Percentiles rank a stretch among this genome's conserved stretches.
Evolutionary conservation across 2,888 invertebrate genomes (phyloP).

Genomic region (Dioctria rufipes): DNA sequence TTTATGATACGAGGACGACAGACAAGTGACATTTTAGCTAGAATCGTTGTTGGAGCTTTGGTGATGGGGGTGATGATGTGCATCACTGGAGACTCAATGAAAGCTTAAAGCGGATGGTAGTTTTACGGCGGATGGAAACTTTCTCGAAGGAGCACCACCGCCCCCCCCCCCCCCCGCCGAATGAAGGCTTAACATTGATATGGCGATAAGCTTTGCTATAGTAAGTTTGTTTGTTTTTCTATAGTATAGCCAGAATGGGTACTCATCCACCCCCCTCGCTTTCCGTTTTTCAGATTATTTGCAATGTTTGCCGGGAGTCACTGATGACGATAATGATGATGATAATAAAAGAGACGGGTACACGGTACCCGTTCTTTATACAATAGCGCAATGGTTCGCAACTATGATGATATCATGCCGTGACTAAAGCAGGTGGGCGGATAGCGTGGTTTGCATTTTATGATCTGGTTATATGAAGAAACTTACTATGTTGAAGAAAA

Average conservation of each 20-base stretch:
- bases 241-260: neutral
- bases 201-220: conserved; percentile 27
- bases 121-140: conserved; percentile 37
- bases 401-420: neutral
- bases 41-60: neutral
- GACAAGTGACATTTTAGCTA: conserved; percentile 34
- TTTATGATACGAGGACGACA: conserved; percentile 38
- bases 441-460: conserved; percentile 13
- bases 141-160: neutral
- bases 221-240: conserved; percentile 16
- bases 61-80: conserved; percentile 41
- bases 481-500: neutral
- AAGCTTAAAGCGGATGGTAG: conserved; percentile 38
- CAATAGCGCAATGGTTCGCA: neutral
- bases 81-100: conserved; percentile 34
- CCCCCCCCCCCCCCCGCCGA: neutral
- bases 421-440: conserved; percentile 22
- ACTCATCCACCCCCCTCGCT: neutral
- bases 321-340: conserved; percentile 46
- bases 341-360: conserved; percentile 37
- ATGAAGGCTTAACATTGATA: neutral
- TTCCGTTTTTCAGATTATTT: neutral
- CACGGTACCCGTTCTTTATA: neutral
- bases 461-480: neutral
- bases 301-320: conserved; percentile 16